Evolutionary conservation across 1,140 invertebrate species (phyloP), one percentile per base, ranked within the genome.

Genomic region (Drosophila albomicans): DNA sequence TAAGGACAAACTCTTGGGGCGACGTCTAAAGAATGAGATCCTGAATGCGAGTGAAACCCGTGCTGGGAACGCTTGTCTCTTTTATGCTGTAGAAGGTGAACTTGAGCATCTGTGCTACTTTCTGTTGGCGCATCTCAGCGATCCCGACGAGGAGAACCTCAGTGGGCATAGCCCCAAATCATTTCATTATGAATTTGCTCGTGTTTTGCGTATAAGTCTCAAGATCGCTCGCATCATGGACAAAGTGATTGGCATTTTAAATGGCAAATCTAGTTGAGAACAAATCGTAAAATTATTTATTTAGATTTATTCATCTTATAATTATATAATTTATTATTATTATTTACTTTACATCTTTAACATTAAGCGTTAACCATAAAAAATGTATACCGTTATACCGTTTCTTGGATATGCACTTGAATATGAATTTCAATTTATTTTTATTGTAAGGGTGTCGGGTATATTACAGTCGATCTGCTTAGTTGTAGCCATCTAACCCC

Each of bases 91-190:
- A 3, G 91, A 92, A 51, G 70, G 81, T 16, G 81, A 82, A 30
- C 58, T 57, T 10, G 91, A 92, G 56, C 91, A 92, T 52, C 59
- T 92, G 2, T 79, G 89, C n/a, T 92, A 91, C 52, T 91, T 92
- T 45, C 62, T 92, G 20, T 57, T 92, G n/a, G 91, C 91, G 0
- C 91, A 92, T 45, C 49, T 92, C 5, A 69, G 71, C 13, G 74
- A 91, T 79, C 91, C 91, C 3, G 78, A 88, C 10, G 70, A 81
- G 41, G 76, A 84, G 54, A 92, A 92, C 57, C 66, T 79, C 13
- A 90, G 85, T 57, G 82, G 85, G 13, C 78, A 87, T 52, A 81
- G 82, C 20, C 77, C 91, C 10, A 92, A 81, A 66, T 76, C 88
- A 3, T 92, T 61, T 64, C 89, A 89, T 8, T 78, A 81, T 59